phyloP scores from a whole-genome alignment of 2,888 invertebrate genomes.

The Pachliopta kotzebuea region DNA sequence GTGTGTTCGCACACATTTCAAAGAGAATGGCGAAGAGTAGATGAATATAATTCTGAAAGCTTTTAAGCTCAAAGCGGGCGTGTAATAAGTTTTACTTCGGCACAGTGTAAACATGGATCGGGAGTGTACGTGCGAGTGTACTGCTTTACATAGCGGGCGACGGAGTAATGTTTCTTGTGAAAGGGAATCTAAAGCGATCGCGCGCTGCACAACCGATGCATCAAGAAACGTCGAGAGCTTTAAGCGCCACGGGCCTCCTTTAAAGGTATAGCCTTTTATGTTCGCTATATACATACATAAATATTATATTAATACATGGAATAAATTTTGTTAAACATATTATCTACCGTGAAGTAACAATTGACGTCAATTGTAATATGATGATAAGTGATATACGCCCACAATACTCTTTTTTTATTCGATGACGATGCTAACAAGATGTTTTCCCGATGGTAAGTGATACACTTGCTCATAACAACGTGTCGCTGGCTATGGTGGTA shows the following conservation, averaged over 20 bases:
- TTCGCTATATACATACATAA: not conserved
- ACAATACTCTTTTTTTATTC: too few relatives aligned
- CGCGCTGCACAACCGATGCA: conserved; percentile 18
- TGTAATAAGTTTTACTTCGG: conserved; percentile 35
- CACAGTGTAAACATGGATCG: conserved; percentile 39
- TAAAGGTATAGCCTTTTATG: conserved; percentile 1
- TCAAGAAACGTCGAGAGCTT: conserved; percentile 24
- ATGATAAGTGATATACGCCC: too few relatives aligned
- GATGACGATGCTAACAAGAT: too few relatives aligned
- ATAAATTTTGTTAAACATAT: too few relatives aligned
- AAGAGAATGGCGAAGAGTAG: not conserved
- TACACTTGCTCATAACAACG: too few relatives aligned
- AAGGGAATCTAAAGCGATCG: conserved; percentile 15
- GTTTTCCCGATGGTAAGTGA: too few relatives aligned
- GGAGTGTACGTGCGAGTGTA: conserved; percentile 17
- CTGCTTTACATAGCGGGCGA: conserved; percentile 45
- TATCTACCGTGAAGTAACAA: too few relatives aligned
- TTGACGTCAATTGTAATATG: too few relatives aligned
- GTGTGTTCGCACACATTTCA: not conserved
- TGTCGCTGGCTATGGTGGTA: too few relatives aligned
- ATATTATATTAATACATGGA: too few relatives aligned
- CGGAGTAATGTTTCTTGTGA: conserved; percentile 36
- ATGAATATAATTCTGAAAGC: conserved; percentile 19
- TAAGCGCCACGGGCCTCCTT: conserved; percentile 10
- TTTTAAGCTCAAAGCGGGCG: conserved; percentile 29